These are phyloP conservation scores for Chrosomus eos DNA, from an alignment of 2,797 vertebrate genomes.

Conservation along the genomic window DNA sequence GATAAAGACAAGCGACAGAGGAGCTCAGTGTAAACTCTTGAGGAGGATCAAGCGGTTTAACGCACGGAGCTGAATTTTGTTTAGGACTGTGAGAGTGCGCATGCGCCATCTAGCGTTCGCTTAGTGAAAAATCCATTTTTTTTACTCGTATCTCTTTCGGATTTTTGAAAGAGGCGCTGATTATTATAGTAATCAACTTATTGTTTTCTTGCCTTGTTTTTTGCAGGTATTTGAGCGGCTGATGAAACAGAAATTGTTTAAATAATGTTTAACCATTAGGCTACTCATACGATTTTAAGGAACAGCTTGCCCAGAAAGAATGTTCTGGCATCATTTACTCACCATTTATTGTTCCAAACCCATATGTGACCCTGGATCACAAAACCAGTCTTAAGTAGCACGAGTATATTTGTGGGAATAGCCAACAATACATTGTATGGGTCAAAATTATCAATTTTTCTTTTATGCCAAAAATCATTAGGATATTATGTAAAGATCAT, in stretches of 20 bases:
- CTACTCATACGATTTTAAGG: neutral
- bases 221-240: neutral
- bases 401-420: no score
- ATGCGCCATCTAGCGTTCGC: conserved; percentile 61
- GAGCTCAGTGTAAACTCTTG: neutral
- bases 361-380: no score
- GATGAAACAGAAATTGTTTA: neutral
- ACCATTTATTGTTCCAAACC: neutral
- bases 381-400: no score
- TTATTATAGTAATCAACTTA: neutral
- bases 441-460: no score
- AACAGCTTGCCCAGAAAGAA: neutral
- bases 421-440: no score
- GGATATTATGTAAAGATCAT: no score
- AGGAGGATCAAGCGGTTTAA: conserved; percentile 16
- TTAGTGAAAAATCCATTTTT: neutral
- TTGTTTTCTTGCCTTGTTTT: neutral
- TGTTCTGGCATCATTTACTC: neutral
- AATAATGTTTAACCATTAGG: neutral
- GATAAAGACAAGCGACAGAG: conserved; percentile 2
- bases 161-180: neutral
- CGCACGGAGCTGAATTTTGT: neutral
- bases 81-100: conserved; percentile 33
- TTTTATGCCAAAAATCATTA: no score
- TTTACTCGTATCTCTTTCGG: neutral